These are phyloP conservation scores for Trissoscelio sp. DNA, from an alignment of 2,888 invertebrate species.

Conservation along the genomic window DNA sequence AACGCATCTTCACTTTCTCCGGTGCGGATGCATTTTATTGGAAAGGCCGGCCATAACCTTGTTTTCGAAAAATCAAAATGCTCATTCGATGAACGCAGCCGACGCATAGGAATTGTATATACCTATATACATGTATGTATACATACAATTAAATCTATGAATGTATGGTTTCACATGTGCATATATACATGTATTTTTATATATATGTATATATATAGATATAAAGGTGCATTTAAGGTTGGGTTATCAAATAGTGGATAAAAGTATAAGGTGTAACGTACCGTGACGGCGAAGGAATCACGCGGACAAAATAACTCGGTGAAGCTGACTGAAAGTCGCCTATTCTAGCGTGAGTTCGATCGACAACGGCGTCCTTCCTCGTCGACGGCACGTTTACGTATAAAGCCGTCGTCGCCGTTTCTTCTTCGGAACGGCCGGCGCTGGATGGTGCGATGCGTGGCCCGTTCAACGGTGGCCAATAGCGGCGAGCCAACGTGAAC, in stretches of 20 bases:
- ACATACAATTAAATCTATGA: background rate
- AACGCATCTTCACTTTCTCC: conserved; percentile 39
- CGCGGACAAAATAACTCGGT: conserved; percentile 6
- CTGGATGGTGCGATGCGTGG: conserved; percentile 65
- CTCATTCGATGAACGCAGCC: background rate
- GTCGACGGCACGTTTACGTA: conserved; percentile 47
- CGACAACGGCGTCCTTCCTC: conserved; percentile 36
- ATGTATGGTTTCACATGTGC: background rate
- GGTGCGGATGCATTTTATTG: background rate
- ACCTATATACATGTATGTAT: no score
- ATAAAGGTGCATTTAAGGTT: background rate
- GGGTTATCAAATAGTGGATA: background rate
- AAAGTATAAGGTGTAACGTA: conserved; percentile 1
- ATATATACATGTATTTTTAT: no score
- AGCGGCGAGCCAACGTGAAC: conserved; percentile 53
- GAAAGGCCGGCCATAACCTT: conserved; percentile 25
- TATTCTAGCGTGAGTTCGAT: background rate
- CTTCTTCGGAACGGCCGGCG: conserved; percentile 47
- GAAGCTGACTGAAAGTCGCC: conserved; percentile 41
- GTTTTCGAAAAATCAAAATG: conserved; percentile 14
- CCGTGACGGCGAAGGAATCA: background rate
- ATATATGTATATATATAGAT: no score
- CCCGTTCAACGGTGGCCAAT: conserved; percentile 61
- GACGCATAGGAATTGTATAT: background rate
- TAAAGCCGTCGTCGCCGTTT: conserved; percentile 39